Base-by-base conservation (phyloP, 2,797 vertebrate genomes). In the Columba guinea region DNA sequence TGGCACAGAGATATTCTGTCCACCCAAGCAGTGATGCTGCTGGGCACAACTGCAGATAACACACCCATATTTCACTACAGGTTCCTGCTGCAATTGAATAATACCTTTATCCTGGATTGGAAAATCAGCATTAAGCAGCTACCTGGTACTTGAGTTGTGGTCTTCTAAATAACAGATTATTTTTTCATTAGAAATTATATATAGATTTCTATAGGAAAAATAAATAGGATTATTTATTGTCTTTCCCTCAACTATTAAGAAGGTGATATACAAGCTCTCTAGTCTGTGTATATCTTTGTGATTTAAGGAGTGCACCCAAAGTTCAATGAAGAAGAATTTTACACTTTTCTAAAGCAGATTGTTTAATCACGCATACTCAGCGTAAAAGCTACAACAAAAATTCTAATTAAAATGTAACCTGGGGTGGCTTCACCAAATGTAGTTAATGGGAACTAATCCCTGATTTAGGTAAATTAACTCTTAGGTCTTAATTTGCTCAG, bases 391-490 rank as follows among this genome's bases (percentile, higher is more conserved):
- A 35, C 27, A 73, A 70, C 44, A 81, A 80, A 73, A 92, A 59
- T 55, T 92, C 62, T 88, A 94, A 96, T 95, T 96, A 95, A 92
- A 90, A 67, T 60, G 52, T 90, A 91, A 94, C 87, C 68, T 84
- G 52, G 44, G 64, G 70, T 91, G 32, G 30, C 74, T 94, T 94
- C 51, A 81, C 44, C 51, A 73, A 67, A 82, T 95, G 59, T 56
- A 80, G 28, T 76, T 81, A 96, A 94, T 73, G 46, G 55, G 76
- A 95, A 56, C 30, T 80, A 94, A 83, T 83, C 44, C 58, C 10
- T 52, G 20, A n/a, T 95, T 90, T 88, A 84, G n/a, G 44, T 73
- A 94, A 97, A 94, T 91, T 73, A 95, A 87, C 44, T 93, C 48
- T 84, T 56, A 90, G 48, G 32, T 93, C 73, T 91, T 88, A 84